Evolutionary conservation across 2,888 invertebrate genomes (phyloP), one percentile per base, ranked within the genome.

Genomic region (Anarsia innoxiella): DNA sequence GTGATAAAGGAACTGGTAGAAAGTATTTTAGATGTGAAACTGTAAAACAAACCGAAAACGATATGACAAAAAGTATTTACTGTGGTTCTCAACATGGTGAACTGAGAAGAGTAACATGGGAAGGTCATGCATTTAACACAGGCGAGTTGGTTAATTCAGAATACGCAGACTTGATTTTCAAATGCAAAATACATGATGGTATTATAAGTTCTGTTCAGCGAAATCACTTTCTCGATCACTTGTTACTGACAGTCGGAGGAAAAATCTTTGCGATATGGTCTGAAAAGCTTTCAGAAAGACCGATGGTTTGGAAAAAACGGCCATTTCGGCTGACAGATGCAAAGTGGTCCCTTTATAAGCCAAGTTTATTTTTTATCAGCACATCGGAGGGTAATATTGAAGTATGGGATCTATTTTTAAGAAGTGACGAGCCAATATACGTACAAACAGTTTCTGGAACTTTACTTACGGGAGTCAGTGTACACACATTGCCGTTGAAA

Each of bases 301-400:
- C 93, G 0, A 59, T 93, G 3, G 65, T 91, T 36, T 92, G 91
- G 91, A 88, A 91, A 36, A 88, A 87, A 48, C 80, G 88, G 9
- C 73, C 84, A 1, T 74, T 73, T 39, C 71, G 79, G 37, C 80
- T 92, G 44, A 91, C 91, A 0, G 86, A 88, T 10, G 89, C 91
- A 0, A 75, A 83, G 23, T 95, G 95, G 94, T 93, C 93, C n/a
- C 80, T 87, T n/a, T 87, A 88, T 28, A 87, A 92, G 34, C 90
- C 94, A 0, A 89, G 90, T 32, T 86, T 92, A 31, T 76, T 95
- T 40, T 91, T 90, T 58, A 68, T 95, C 37, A 86, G 89, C 1
- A 89, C 91, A 12, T 85, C 83, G 13, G 93, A 94, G 74, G 95
- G 95, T 2, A 87, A 86, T 40, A 76, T 94, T 9, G 94, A 95